Conservation (phyloP, 1,140 invertebrate genomes). For the Dendrolimus kikuchii region DNA sequence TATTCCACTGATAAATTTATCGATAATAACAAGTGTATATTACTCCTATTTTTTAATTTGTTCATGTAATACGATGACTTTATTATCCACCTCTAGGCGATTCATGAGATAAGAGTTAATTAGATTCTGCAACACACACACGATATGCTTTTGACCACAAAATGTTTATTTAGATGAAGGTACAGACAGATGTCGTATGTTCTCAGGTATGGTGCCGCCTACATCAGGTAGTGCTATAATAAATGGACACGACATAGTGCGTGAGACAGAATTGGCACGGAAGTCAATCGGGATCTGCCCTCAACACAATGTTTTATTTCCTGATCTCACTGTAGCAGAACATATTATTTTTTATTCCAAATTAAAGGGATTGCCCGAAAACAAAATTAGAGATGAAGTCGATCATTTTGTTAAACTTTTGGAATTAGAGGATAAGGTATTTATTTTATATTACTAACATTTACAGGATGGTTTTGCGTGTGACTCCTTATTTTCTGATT, state of each 20-base stretch:
- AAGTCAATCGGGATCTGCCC: slow-evolving; percentile 82
- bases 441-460: background rate
- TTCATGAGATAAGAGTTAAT: too few species aligned
- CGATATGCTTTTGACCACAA: too few species aligned
- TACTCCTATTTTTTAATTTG: too few species aligned
- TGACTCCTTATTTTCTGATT: too few species aligned
- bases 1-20: too few species aligned
- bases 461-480: too few species aligned
- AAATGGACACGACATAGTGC: slow-evolving; percentile 10
- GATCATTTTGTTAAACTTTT: slow-evolving; percentile 52
- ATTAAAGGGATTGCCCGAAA: slow-evolving; percentile 75
- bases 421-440: slow-evolving; percentile 74
- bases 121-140: too few species aligned
- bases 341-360: slow-evolving; percentile 80
- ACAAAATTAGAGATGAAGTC: slow-evolving; percentile 69
- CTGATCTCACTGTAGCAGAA: slow-evolving; percentile 80
- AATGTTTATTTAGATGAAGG: too few species aligned
- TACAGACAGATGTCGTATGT: background rate
- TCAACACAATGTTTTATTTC: slow-evolving; percentile 84
- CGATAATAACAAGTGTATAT: too few species aligned
- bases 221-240: slow-evolving; percentile 14
- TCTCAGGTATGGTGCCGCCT: slow-evolving; percentile 16
- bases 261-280: slow-evolving; percentile 33
- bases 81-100: too few species aligned
- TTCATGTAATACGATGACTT: too few species aligned